Conservation (phyloP, 2,113 vertebrate genomes). For the Axis porcinus region DNA sequence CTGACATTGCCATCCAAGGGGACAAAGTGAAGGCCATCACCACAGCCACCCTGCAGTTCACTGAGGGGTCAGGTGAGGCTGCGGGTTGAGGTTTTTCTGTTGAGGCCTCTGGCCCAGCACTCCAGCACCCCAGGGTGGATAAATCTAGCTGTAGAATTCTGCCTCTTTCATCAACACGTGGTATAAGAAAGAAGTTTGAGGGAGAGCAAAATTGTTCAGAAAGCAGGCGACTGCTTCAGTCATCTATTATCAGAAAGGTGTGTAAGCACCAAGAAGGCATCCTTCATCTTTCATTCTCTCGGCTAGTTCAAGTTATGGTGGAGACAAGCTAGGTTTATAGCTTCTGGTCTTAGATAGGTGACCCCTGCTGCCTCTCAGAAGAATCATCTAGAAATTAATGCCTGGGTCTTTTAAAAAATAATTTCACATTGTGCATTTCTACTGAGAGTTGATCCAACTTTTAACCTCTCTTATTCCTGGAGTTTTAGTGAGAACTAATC, state of each 20-base stretch:
- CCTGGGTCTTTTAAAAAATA: neutral
- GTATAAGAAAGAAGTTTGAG: neutral
- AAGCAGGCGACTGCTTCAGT: neutral
- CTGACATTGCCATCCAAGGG: constrained; percentile 91
- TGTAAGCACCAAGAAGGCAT: neutral
- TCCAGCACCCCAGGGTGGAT: neutral
- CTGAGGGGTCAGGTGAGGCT: constrained; percentile 88
- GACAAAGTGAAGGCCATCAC: constrained; percentile 89
- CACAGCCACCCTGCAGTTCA: constrained; percentile 86
- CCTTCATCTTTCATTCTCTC: neutral
- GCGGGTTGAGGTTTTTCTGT: neutral
- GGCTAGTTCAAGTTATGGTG: neutral
- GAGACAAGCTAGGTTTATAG: neutral
- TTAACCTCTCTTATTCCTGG: neutral
- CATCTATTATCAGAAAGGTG: neutral
- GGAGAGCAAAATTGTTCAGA: neutral
- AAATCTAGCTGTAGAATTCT: neutral
- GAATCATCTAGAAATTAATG: neutral
- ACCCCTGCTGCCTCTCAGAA: neutral
- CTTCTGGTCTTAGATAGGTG: neutral
- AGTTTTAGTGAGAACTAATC: neutral
- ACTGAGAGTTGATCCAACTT: neutral
- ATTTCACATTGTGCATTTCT: neutral
- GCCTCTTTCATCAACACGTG: neutral
- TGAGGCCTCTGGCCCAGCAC: neutral